Evolutionary conservation across 35 echinoderm and acorn worm species (phyloP).

Genomic region (Chiridota heheva): DNA sequence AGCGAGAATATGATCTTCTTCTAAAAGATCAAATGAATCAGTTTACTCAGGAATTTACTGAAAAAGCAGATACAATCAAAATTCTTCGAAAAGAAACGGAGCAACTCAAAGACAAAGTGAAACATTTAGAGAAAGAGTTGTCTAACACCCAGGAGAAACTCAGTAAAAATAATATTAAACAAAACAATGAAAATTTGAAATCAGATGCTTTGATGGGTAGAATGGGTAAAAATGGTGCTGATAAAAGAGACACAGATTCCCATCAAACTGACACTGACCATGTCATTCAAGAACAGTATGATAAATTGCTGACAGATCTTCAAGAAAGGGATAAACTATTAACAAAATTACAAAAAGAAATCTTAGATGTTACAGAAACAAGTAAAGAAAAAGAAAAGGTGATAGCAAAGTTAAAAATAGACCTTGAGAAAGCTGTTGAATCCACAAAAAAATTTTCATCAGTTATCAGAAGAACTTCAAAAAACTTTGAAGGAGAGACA

Average conservation of each 20-base stretch:
- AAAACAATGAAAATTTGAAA: neutral
- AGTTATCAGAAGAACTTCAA: conserved; percentile 20
- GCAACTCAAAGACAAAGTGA: conserved; percentile 23
- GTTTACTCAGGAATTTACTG: conserved; percentile 7
- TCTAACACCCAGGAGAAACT: conserved; percentile 9
- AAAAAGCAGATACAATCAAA: neutral
- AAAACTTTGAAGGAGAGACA: conserved; percentile 39
- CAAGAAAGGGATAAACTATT: conserved; percentile 23
- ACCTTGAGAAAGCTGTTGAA: conserved; percentile 54
- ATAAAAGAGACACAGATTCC: neutral
- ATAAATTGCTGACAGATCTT: neutral
- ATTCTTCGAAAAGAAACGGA: conserved; percentile 18
- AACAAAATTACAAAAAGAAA: conserved; percentile 35
- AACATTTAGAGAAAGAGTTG: conserved; percentile 15
- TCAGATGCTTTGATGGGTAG: neutral
- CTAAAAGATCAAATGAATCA: conserved; percentile 22
- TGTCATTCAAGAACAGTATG: neutral
- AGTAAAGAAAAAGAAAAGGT: conserved; percentile 34
- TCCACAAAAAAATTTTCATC: conserved; percentile 13
- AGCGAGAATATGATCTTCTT: conserved; percentile 18
- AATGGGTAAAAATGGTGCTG: neutral
- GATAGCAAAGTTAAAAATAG: conserved; percentile 26
- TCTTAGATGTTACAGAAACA: neutral
- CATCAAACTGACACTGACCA: neutral
- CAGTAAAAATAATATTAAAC: neutral